A percentile compares a stretch with the other conserved stretches of the same genome.
phyloP scores from a whole-genome alignment of 2,113 vertebrate genomes.

The Sitta europaea region DNA sequence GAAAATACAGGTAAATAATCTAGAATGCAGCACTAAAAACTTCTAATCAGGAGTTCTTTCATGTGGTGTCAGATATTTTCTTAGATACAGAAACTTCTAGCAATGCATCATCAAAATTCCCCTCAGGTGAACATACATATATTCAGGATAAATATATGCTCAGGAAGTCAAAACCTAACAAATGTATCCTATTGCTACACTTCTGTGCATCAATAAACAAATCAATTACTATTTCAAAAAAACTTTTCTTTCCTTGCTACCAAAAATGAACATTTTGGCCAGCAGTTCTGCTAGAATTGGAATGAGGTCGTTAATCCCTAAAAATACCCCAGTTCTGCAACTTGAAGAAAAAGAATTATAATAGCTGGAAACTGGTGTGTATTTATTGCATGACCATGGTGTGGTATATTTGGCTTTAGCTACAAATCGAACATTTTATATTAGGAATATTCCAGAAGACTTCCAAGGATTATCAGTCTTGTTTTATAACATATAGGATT shows the following conservation, averaged over 20 bases:
- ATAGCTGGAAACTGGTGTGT: background rate
- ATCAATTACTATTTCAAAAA: background rate
- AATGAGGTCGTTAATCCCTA: background rate
- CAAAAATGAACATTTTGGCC: background rate
- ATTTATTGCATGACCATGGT: background rate
- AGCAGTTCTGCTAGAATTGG: background rate
- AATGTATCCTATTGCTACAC: background rate
- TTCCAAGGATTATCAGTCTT: background rate
- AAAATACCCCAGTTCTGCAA: background rate
- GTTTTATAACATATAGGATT: background rate
- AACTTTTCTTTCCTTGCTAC: background rate
- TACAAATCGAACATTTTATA: background rate
- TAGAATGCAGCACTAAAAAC: background rate
- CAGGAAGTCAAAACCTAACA: background rate
- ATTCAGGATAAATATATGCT: background rate
- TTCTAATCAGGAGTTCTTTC: background rate
- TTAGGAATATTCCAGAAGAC: background rate
- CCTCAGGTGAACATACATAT: background rate
- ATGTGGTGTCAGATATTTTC: background rate
- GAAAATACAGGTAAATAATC: background rate
- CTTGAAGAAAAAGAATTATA: background rate
- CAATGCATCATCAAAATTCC: background rate
- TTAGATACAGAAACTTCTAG: background rate
- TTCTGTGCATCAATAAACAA: background rate
- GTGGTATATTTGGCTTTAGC: background rate